Evolutionary conservation across 1,140 invertebrate species (phyloP), one percentile per base, ranked within the genome.

Genomic region (Zaprionus taronus): DNA sequence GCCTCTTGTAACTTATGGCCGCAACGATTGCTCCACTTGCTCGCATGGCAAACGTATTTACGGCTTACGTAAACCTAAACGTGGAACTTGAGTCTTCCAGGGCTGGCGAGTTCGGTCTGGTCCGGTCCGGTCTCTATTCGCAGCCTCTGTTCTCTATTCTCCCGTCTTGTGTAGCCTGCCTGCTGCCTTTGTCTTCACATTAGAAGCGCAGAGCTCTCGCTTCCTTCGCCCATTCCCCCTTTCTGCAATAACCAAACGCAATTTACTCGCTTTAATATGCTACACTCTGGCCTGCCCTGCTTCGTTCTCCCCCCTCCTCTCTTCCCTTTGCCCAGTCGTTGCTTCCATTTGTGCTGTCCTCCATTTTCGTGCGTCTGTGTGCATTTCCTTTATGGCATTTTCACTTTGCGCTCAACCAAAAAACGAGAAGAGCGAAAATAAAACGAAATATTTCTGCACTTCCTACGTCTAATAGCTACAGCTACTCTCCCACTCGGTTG

Each of bases 341-440:
- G n/a, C 36, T 51, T 51, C 31, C 49, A 56, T 56, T 57, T 55
- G 20, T 24, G 26, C 49, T 51, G 11, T 64, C 61, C 60, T 62
- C 22, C 60, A 28, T 47, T 62, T 15, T 62, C 24, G 11, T 62
- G 28, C 7, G 22, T 56, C 15, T 38, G 20, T 66, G 36, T 86
- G 72, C 83, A 80, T 87, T 80, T 87, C 83, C 77, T 87, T 86
- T 80, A 78, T 77, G 77, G 64, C 77, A 77, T 77, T 86, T 86
- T 65, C 75, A 78, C 72, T 72, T 76, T 60, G 68, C 65, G 66
- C 66, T 66, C 44, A 60, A 14, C 24, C 51, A 34, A 51, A 41
- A 47, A 20, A n/a, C 28, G n/a, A 34, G 60, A 63, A 74, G 66
- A 47, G n/a, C 17, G 36, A 72, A 44, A 26, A 41, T 47, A 57